Evolutionary conservation across 2,888 invertebrate genomes (phyloP).

Genomic region (Torymus aiolomorphi): DNA sequence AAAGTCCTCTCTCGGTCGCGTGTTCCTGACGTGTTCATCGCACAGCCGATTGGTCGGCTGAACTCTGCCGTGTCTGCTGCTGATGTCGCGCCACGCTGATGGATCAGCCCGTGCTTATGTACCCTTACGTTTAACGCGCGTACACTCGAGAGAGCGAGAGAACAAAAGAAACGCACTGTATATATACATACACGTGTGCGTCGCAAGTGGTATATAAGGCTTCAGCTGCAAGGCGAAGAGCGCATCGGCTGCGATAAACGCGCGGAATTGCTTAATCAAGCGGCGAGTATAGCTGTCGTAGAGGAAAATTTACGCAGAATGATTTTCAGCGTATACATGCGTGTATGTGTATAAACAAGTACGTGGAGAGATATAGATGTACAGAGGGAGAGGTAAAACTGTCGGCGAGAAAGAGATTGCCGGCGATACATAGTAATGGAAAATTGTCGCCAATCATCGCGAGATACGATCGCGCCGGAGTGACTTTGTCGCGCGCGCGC

Average conservation of each 20-base stretch:
- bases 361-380: background rate
- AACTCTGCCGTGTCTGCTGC: constrained; percentile 17
- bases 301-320: constrained; percentile 25
- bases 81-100: constrained; percentile 44
- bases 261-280: constrained; percentile 43
- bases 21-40: constrained; percentile 58
- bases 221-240: background rate
- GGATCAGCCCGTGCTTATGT: constrained; percentile 33
- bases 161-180: background rate
- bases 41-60: constrained; percentile 45
- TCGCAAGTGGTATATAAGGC: background rate
- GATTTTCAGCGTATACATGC: background rate
- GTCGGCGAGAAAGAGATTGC: constrained; percentile 37
- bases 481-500: background rate
- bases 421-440: constrained; percentile 75
- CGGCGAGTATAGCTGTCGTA: background rate
- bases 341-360: no score
- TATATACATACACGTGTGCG: no score
- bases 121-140: no score
- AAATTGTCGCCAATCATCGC: constrained; percentile 75
- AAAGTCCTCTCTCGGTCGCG: background rate
- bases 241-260: constrained; percentile 5
- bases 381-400: background rate
- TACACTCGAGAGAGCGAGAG: background rate
- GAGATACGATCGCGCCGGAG: constrained; percentile 60